These are phyloP conservation scores for Masnerella sp. DNA, from an alignment of 2,888 invertebrate species.

Conservation along the genomic window DNA sequence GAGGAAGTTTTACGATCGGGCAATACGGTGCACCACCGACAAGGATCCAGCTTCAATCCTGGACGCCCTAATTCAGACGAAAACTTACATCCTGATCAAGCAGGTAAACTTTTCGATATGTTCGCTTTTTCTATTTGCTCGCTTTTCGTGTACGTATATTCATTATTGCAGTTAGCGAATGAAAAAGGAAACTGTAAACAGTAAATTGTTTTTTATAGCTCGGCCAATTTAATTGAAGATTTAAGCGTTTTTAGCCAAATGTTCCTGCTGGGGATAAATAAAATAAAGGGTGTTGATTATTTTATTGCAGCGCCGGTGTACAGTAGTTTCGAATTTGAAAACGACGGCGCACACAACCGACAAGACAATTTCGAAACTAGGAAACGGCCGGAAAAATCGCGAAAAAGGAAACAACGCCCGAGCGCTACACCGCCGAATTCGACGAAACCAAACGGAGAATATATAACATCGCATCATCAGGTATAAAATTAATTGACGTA, in stretches of 20 bases:
- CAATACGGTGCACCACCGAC: constrained; percentile 75
- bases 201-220: too few relatives aligned
- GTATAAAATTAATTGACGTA: constrained; percentile 64
- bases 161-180: too few relatives aligned
- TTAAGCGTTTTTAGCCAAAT: too few relatives aligned
- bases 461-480: constrained; percentile 74
- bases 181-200: too few relatives aligned
- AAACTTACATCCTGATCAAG: constrained; percentile 62
- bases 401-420: constrained; percentile 68
- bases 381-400: constrained; percentile 71
- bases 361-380: constrained; percentile 65
- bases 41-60: constrained; percentile 75
- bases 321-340: constrained; percentile 68
- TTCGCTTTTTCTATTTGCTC: constrained; percentile 14
- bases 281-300: background rate
- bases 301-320: constrained; percentile 66
- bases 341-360: constrained; percentile 72
- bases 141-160: background rate
- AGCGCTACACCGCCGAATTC: constrained; percentile 70
- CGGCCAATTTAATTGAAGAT: too few relatives aligned
- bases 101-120: constrained; percentile 54
- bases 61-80: constrained; percentile 79
- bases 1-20: constrained; percentile 82
- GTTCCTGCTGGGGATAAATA: too few relatives aligned
- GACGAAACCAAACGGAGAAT: constrained; percentile 71